Evolutionary conservation across 2,113 vertebrate genomes (phyloP), one percentile per base, ranked within the genome.

Genomic region (Sardina pilchardus): DNA sequence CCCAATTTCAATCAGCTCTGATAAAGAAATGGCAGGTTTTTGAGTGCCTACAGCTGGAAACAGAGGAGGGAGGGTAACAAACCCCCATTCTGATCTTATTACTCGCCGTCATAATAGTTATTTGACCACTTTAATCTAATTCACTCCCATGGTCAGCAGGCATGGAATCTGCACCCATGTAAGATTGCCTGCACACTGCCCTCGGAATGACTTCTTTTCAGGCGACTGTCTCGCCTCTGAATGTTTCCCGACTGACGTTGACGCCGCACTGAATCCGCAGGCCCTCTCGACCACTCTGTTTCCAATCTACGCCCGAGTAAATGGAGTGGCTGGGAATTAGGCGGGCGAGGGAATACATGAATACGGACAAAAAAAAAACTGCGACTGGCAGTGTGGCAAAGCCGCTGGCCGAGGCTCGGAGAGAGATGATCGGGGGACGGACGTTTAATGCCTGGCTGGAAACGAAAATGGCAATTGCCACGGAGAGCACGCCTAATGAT

Each of bases 181-280:
- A 92, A 92, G 93, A 93, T 93, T 92, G 90, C 89, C 93, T 94
- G 92, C 93, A 93, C 93, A 94, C 92, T 93, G 92, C 93, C 93
- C 93, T 93, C 93, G 93, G 91, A 94, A 95, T 94, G 91, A 93
- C 89, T 93, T 91, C 90, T 91, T 90, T 89, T 84, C 90, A 86
- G 86, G 81, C 89, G 94, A 92, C 90, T 92, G 91, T 88, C 87
- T 17, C n/a, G 71, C 87, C 81, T 85, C 81, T 42, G 39, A 86
- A 91, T 81, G 30, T 81, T 89, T 85, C 82, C 84, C 48, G 42
- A 2, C 17, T 42, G 85, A 84, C 85, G 86, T 81, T 90, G 86
- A 87, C 87, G 85, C 90, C 81, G 85, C 83, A n/a, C 82, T 80
- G 48, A 81, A 85, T 83, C 85, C 71, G 75, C 39, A 85, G 82